These are phyloP conservation scores for Vireo griseus DNA, from an alignment of 2,797 vertebrate species.

Conservation along the genomic window DNA sequence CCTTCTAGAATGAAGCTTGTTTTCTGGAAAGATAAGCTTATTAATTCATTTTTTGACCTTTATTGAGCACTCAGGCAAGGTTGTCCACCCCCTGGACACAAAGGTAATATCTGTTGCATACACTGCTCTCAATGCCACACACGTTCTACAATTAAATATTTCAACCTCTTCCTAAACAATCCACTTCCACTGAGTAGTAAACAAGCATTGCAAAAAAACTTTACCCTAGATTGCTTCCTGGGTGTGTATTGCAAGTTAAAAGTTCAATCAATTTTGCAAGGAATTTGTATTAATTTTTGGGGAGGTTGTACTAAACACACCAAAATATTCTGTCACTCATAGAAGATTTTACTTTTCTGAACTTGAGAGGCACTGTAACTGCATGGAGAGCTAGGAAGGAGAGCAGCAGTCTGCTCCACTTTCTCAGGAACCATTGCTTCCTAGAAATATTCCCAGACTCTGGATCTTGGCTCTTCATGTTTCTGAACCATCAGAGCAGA, in stretches of 20 bases:
- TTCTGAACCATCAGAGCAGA: not conserved
- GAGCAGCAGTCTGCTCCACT: not conserved
- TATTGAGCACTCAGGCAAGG: constrained; percentile 24
- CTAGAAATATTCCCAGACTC: not conserved
- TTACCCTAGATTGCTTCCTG: not conserved
- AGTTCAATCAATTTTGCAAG: not conserved
- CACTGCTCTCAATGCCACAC: not conserved
- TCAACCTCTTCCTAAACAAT: not conserved
- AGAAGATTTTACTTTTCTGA: not conserved
- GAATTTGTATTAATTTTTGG: not conserved
- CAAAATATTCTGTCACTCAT: not conserved
- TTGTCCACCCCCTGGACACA: not conserved
- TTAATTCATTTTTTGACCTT: constrained; percentile 59
- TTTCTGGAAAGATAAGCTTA: constrained; percentile 59
- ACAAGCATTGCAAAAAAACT: not conserved
- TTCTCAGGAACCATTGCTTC: not conserved
- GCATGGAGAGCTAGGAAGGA: not conserved
- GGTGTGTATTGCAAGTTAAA: not conserved
- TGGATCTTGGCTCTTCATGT: not conserved
- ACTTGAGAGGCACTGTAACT: not conserved
- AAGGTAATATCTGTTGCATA: not conserved
- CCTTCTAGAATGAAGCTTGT: constrained; percentile 50
- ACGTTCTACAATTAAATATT: not conserved
- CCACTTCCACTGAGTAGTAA: not conserved
- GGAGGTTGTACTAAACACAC: not conserved